A percentile compares a stretch with the other conserved stretches of the same genome.
These are phyloP conservation scores for Mormyrops attenuatus DNA, from an alignment of 2,797 vertebrate genomes.

Conservation along the genomic window DNA sequence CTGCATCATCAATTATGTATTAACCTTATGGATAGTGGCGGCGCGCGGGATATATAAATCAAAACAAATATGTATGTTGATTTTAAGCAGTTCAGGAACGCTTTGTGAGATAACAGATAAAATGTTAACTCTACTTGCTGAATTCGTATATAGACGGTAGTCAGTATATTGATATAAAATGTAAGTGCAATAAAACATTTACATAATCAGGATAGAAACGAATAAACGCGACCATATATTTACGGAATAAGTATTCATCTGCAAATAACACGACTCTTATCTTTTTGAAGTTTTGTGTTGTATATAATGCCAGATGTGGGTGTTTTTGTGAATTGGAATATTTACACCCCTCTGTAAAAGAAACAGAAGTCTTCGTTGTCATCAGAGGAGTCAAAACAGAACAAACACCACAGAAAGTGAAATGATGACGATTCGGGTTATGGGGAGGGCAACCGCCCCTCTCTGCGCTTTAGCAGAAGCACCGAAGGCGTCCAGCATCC, in stretches of 20 bases:
- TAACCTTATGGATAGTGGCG: constrained; percentile 33
- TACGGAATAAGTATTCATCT: neutral
- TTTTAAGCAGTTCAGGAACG: neutral
- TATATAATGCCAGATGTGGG: neutral
- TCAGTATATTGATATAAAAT: neutral
- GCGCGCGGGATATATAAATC: neutral
- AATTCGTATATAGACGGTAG: neutral
- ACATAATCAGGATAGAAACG: neutral
- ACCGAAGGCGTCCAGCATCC: neutral
- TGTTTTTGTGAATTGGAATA: neutral
- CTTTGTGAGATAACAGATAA: no score
- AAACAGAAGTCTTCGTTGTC: neutral
- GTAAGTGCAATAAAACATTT: neutral
- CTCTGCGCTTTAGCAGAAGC: neutral
- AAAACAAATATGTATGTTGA: neutral
- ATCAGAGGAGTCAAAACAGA: neutral
- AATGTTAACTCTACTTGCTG: neutral
- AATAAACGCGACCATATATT: neutral
- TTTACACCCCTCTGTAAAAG: neutral
- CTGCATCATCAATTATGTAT: constrained; percentile 44
- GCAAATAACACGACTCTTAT: neutral
- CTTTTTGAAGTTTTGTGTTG: neutral
- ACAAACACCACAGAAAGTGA: neutral
- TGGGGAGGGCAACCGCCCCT: neutral
- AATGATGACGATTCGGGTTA: neutral